Evolutionary conservation across 23 tunicate species (phyloP).

Genomic region (Trididemnum miniatum): DNA sequence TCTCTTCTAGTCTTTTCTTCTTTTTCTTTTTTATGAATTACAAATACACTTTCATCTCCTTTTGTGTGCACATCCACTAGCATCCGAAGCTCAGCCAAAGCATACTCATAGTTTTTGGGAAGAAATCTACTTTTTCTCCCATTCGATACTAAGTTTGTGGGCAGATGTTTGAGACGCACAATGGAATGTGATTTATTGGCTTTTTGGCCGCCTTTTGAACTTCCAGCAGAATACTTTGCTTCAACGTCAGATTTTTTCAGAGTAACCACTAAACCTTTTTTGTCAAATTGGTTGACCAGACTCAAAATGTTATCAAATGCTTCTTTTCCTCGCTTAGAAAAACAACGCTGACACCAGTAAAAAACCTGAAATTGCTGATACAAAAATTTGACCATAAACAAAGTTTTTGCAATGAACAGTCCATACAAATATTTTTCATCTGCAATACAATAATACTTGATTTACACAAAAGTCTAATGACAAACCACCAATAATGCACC

Average conservation of each 20-base stretch:
- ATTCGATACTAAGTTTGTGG: conserved; percentile 29
- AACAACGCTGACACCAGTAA: too few species aligned
- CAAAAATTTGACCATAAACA: too few species aligned
- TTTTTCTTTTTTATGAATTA: conserved; percentile 17
- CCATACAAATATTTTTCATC: too few species aligned
- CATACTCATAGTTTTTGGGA: conserved; percentile 38
- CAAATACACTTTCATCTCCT: conserved; percentile 57
- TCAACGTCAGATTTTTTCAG: conserved; percentile 21
- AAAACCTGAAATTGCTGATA: too few species aligned
- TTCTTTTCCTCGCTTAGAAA: too few species aligned
- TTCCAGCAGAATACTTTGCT: conserved; percentile 35
- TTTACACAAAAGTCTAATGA: too few species aligned
- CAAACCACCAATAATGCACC: too few species aligned
- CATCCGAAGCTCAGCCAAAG: conserved; percentile 45
- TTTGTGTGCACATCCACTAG: conserved; percentile 52
- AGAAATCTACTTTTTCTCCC: conserved; percentile 35
- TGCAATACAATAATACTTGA: too few species aligned
- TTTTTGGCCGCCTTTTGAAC: conserved; percentile 70
- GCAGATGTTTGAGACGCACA: conserved; percentile 38
- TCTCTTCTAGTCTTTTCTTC: conserved; percentile 14
- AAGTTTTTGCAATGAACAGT: too few species aligned
- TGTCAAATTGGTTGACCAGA: conserved; percentile 14
- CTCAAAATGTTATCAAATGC: too few species aligned
- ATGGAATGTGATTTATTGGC: conserved; percentile 59
- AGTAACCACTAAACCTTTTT: conserved; percentile 19